Base-by-base conservation (phyloP, 2,113 vertebrate species). In the Macquaria australasica region DNA sequence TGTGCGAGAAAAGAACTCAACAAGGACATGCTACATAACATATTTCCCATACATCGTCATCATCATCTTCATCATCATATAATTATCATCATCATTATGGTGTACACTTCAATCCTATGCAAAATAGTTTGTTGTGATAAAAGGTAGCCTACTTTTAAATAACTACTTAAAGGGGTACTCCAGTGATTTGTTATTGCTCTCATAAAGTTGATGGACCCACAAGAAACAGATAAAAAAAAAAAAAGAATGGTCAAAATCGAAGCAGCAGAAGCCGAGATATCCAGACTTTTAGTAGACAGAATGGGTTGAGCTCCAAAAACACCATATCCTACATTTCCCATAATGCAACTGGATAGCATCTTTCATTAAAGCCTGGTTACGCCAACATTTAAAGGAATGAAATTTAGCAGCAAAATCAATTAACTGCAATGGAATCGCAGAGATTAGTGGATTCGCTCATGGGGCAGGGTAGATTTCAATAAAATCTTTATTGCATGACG, bases 21-120 rank as follows among this genome's bases (percentile, higher is more conserved):
- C 43, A 28, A 34, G 9, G 8, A 68, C 1, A 37, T 0, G 1
- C 43, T 28, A 8, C n/a, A 7, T 50, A 45, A 21, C 63, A 77
- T 80, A 74, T 73, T 84, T 92, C 37, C 64, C 82, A 90, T 5
- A 45, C 73, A 73, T 76, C 58, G 81, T 73, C 67, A 59, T 39
- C 60, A 48, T 60, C 3, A 25, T 59, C 37, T 55, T 69, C 8
- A 55, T 18, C 10, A 25, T 62, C 31, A 50, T 21, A 45, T 43
- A 43, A 60, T 68, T 2, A 63, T 12, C 9, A 20, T 62, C 41
- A 50, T 21, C 1, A 25, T 31, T 8, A 25, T 31, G 1, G 23
- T 25, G 12, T 12, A 0, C 43, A 43, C 51, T 18, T 53, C 3
- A 55, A 0, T 53, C 2, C 18, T 18, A 50, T 37, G 28, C 31